Percentiles rank a stretch among this genome's conserved stretches.
These are phyloP conservation scores for Sebastes paucispinis DNA, from an alignment of 2,797 vertebrate genomes.

Conservation along the genomic window DNA sequence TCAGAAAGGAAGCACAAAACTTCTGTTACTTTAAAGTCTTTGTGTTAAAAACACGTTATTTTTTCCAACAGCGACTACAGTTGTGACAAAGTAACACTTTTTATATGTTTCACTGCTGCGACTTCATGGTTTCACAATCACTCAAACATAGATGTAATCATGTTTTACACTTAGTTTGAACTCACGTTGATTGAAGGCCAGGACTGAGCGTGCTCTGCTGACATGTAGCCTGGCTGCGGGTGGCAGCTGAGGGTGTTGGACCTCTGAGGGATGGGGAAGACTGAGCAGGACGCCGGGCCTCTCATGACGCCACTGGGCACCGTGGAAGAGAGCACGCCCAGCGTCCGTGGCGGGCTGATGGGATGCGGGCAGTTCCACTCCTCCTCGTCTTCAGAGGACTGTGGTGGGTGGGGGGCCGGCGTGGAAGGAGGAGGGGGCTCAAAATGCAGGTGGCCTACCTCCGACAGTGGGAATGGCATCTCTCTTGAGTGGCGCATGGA, in stretches of 20 bases:
- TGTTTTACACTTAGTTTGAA: not conserved
- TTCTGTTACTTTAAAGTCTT: not conserved
- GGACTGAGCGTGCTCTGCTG: slow-evolving; percentile 95
- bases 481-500: slow-evolving; percentile 82
- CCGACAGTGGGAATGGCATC: slow-evolving; percentile 84
- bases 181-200: slow-evolving; percentile 99
- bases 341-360: slow-evolving; percentile 85
- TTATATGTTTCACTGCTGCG: not conserved
- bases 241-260: slow-evolving; percentile 84
- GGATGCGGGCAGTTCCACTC: slow-evolving; percentile 93
- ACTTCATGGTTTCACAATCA: not conserved
- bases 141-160: not conserved
- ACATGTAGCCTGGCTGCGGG: slow-evolving; percentile 86
- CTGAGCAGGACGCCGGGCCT: slow-evolving; percentile 92
- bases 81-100: not conserved
- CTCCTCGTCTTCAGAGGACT: slow-evolving; percentile 94
- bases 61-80: not conserved
- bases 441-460: slow-evolving; percentile 90
- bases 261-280: slow-evolving; percentile 88
- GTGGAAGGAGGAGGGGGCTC: slow-evolving; percentile 85
- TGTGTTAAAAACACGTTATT: not conserved
- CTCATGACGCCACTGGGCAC: slow-evolving; percentile 85
- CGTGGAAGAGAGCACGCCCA: slow-evolving; percentile 75
- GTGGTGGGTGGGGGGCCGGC: slow-evolving; percentile 78
- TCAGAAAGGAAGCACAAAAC: not conserved